phyloP scores from a whole-genome alignment of 2,113 vertebrate genomes.

The Osmerus mordax region DNA sequence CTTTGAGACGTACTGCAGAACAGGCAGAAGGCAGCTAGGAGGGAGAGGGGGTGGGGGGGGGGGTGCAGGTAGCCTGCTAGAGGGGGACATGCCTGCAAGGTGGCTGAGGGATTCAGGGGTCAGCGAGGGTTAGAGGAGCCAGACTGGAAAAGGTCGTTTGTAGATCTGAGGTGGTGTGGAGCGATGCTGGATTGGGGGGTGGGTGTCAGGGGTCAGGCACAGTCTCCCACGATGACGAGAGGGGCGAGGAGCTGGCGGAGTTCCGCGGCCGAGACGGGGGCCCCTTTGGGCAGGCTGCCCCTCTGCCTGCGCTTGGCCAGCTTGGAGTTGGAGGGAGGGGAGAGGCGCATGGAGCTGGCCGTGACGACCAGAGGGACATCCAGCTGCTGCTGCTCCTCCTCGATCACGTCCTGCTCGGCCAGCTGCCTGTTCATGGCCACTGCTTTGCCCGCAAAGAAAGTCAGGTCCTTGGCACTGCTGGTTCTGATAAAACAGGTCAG shows the following conservation, averaged over 20 bases:
- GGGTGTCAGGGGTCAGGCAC: slow-evolving; percentile 69
- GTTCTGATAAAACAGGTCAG: slow-evolving; percentile 68
- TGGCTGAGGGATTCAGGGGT: slow-evolving; percentile 33
- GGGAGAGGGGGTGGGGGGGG: slow-evolving; percentile 44
- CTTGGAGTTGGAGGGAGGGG: slow-evolving; percentile 88
- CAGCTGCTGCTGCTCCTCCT: slow-evolving; percentile 77
- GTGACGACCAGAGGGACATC: slow-evolving; percentile 81
- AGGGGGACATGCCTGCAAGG: slow-evolving; percentile 30
- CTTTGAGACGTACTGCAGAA: slow-evolving; percentile 63
- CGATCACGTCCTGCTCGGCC: slow-evolving; percentile 83
- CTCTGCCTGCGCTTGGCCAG: slow-evolving; percentile 88
- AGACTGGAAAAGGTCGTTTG: slow-evolving; percentile 24
- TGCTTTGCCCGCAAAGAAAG: slow-evolving; percentile 90
- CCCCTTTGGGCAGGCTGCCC: slow-evolving; percentile 77
- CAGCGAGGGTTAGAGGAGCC: slow-evolving; percentile 27
- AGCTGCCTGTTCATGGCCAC: slow-evolving; percentile 95
- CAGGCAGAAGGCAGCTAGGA: slow-evolving; percentile 67
- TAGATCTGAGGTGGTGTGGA: slow-evolving; percentile 11
- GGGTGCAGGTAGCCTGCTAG: slow-evolving; percentile 36
- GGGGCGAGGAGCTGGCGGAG: slow-evolving; percentile 81
- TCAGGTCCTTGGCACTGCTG: slow-evolving; percentile 96
- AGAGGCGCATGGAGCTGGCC: slow-evolving; percentile 85
- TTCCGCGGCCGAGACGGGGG: slow-evolving; percentile 72
- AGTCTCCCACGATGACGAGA: slow-evolving; percentile 87
- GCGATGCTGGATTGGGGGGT: slow-evolving; percentile 15